Base-by-base conservation (phyloP, 2,888 invertebrate genomes). In the Germaria angustata region DNA sequence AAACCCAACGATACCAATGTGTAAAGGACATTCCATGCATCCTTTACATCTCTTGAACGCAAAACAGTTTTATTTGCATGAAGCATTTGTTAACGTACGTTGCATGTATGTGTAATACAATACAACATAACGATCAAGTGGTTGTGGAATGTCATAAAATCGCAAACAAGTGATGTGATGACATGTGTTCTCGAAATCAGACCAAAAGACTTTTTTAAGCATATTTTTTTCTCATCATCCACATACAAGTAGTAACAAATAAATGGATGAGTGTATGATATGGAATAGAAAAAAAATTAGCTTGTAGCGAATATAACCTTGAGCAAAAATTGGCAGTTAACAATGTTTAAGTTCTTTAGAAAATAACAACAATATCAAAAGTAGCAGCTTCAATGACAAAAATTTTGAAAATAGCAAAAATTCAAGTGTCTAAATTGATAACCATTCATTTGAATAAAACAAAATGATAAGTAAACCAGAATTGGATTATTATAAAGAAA, bases 111-210 rank as follows among this genome's bases (percentile, higher is more conserved):
- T 66, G 72, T 6, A 28, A 28, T 65, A 66, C 44, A 11, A 65
- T 13, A 28, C 28, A 28, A 28, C 15, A 32, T 15, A 86, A 86
- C 86, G 86, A 88, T 87, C 87, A 87, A 84, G 77, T 87, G 86
- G 85, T 80, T 86, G 84, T 87, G 87, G 87, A 87, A 87, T 88
- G 87, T 85, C 85, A 87, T 44, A 34, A 85, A 86, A 86, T 53
- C 28, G n/a, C 15, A 15, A 2, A 24, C 86, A 85, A 87, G 86
- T 87, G 77, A 85, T 87, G 85, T 86, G 87, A 86, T 87, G 87
- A 85, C 88, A 87, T 85, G 80, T 86, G 53, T 44, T 73, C 59
- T 78, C 68, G 65, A 81, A 78, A 76, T 77, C 80, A 84, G 77
- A 81, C 68, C 75, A 84, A 63, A 81, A 34, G 44, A 65, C 32